A percentile compares a stretch with the other conserved stretches of the same genome.
Evolutionary conservation across 2,888 invertebrate species (phyloP).

Genomic region (Nephrotoma appendiculata): DNA sequence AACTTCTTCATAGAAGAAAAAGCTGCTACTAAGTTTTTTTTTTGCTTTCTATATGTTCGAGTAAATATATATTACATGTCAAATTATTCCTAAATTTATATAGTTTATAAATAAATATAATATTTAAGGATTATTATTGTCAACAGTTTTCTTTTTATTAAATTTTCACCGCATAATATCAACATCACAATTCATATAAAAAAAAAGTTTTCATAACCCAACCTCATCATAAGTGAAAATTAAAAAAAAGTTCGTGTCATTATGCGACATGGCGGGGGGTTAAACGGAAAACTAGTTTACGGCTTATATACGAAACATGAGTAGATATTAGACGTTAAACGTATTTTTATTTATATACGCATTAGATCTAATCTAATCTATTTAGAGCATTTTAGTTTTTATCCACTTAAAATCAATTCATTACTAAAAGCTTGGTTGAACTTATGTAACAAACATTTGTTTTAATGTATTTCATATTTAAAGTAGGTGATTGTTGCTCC

Average conservation of each 20-base stretch:
- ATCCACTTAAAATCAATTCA: background rate
- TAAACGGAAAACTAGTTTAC: background rate
- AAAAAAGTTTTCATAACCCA: background rate
- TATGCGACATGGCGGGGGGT: background rate
- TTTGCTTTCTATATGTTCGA: background rate
- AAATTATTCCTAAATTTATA: background rate
- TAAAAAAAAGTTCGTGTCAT: background rate
- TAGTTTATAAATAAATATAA: background rate
- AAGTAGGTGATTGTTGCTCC: too few relatives aligned
- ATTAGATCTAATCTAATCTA: background rate
- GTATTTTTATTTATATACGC: background rate
- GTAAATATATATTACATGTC: background rate
- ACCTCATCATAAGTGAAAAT: background rate
- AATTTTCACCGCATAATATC: background rate
- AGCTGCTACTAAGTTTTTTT: background rate
- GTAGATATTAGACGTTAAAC: background rate
- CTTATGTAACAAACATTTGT: too few relatives aligned
- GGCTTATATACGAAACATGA: background rate
- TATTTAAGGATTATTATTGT: background rate
- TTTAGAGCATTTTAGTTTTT: background rate
- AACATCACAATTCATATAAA: background rate
- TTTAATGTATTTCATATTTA: too few relatives aligned
- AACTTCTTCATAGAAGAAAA: background rate
- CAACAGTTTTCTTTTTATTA: background rate
- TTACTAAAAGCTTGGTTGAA: background rate